Base-by-base conservation (phyloP, 2,113 vertebrate species). In the Cryptotis parvus region DNA sequence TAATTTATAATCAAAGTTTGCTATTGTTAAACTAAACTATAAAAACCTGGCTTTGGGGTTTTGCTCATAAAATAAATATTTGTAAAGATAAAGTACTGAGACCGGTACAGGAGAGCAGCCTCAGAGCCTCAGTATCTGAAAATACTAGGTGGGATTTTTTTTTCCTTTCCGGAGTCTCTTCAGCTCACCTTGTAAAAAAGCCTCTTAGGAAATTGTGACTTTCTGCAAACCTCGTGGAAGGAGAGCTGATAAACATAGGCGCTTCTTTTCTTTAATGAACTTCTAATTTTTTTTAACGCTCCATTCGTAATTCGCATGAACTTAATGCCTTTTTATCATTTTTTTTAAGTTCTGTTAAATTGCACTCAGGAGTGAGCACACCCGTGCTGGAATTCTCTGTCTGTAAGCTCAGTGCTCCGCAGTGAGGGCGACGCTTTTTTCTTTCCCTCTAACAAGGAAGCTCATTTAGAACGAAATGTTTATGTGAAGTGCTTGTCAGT, bases 401-500 rank as follows among this genome's bases (percentile, higher is more conserved):
- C 87, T 95, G 92, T 94, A 94, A 96, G 95, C 96, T 96, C 61
- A 91, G 87, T 49, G 39, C 35, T 96, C 94, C 95, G 96, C 95
- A 96, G 96, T 97, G 96, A 94, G 94, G 95, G 93, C 78, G 86
- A 85, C 37, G 43, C 94, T 90, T 94, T 96, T 97, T 97, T 31
- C 85, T 85, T 89, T 87, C 91, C 95, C 96, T 92, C 97, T 97
- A 98, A 98, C 97, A 98, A 98, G 98, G 97, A 97, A 97, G 98
- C 98, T 98, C 97, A 98, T 98, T 98, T 98, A 98, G 98, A 98
- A 98, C 97, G 98, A 97, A 98, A 98, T 98, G 98, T 99, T 98
- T 98, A 98, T 98, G 98, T 98, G 97, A 97, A 98, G 98, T 97
- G 95, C 98, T 98, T 98, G 98, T 98, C 98, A 98, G 98, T 97